Conservation (phyloP, 2,113 vertebrate genomes). For the Syngnathus scovelli region DNA sequence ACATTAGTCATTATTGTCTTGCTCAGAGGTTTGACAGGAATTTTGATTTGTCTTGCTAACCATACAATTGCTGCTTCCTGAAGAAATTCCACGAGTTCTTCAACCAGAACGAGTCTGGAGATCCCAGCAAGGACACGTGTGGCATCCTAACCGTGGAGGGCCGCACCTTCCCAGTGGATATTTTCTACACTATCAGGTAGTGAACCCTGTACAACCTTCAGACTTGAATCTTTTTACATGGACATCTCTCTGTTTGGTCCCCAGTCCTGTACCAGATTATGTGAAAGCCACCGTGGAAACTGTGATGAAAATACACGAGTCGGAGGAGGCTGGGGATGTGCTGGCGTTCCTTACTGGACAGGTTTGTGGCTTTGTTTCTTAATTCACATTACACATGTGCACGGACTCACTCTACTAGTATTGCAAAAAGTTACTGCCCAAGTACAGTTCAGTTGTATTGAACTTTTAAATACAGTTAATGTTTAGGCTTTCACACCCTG, state of each 20-base stretch:
- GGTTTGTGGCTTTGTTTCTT: constrained; percentile 64
- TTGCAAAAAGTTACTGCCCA: too few species aligned
- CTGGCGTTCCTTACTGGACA: constrained; percentile 94
- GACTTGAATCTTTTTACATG: background rate
- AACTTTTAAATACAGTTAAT: too few species aligned
- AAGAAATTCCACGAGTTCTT: constrained; percentile 98
- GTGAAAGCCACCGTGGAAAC: constrained; percentile 96
- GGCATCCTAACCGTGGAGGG: constrained; percentile 93
- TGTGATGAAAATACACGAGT: constrained; percentile 93
- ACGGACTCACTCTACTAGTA: too few species aligned
- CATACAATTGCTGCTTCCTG: constrained; percentile 10
- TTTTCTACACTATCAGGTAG: constrained; percentile 97
- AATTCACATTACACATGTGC: too few species aligned
- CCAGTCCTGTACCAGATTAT: constrained; percentile 94
- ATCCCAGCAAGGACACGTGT: constrained; percentile 89
- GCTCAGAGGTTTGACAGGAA: background rate
- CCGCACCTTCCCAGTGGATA: constrained; percentile 89
- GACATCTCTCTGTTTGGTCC: constrained; percentile 7
- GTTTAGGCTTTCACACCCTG: background rate
- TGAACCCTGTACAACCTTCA: background rate
- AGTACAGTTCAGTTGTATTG: too few species aligned
- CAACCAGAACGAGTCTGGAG: constrained; percentile 87
- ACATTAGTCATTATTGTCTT: background rate
- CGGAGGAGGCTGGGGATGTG: constrained; percentile 89
- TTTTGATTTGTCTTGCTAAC: background rate